Base-by-base conservation (phyloP, 2,113 vertebrate species). In the Cyprinodon brontotheroides region DNA sequence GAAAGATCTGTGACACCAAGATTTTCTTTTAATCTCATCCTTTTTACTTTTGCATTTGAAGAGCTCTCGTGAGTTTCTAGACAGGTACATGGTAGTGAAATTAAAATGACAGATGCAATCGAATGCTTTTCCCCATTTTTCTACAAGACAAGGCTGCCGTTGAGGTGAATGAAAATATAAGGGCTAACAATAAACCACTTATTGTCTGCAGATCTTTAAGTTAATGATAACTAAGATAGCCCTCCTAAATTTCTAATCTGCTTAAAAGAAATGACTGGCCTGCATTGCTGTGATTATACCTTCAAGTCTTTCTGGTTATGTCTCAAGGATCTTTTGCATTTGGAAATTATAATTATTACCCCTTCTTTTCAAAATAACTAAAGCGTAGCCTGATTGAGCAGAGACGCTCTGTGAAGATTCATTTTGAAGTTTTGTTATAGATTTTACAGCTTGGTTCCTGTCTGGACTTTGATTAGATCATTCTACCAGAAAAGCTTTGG, bases 1-100 rank as follows among this genome's bases (percentile, higher is more conserved):
- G 11, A 62, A 61, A 48, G 15, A 61, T 72, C 70, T 71, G 59
- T 37, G 40, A 61, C n/a, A 71, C 39, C 43, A 71, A 71, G 22
- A 47, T 40, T 43, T 61, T 29, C 29, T 29, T 45, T 36, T 45
- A 39, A 11, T 11, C 40, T 61, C 15, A 29, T 57, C 20, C 37
- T 71, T 70, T 71, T 7, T 20, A 20, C 20, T 61, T 43, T 71
- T 43, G 36, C 59, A 71, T 71, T 37, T 62, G 41, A 48, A 48
- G 60, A 72, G 70, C 22, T 72, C 41, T 11, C 29, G 14, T 36
- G 10, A 3, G 41, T 62, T 62, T 72, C 4, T 13, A 47, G 70
- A 48, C 60, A 72, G 59, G 36, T 61, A 36, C 40, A 61, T 40
- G 37, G n/a, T 9, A 36, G 36, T 4, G 10, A 12, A 43, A 14